phyloP scores from a whole-genome alignment of 2,113 vertebrate species.

The Sinocyclocheilus anshuiensis region DNA sequence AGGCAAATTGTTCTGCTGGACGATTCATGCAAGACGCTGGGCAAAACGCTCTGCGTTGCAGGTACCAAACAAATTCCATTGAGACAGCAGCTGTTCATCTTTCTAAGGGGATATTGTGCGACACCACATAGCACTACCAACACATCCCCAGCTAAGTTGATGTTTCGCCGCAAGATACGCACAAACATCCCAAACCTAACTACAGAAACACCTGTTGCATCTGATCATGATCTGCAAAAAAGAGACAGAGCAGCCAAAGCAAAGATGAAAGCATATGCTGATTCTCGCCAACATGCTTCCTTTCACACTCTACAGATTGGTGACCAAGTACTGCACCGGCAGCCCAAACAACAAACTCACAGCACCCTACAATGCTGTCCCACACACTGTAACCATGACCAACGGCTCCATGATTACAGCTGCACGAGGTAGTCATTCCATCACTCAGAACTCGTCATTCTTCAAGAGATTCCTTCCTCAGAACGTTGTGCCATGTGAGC shows the following conservation, averaged over 20 bases:
- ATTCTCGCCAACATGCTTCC: no score
- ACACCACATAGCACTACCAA: background rate
- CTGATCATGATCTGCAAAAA: no score
- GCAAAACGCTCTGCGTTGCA: no score
- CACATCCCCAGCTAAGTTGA: background rate
- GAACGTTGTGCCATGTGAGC: background rate
- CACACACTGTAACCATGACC: background rate
- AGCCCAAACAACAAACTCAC: no score
- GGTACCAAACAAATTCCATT: background rate
- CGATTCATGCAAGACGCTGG: background rate
- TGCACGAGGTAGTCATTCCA: background rate
- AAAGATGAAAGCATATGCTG: no score
- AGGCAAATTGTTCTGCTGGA: background rate
- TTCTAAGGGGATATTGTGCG: background rate
- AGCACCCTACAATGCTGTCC: no score
- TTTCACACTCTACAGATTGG: no score
- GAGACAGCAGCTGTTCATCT: background rate
- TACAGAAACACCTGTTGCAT: no score
- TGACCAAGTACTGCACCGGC: no score
- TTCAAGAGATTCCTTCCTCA: background rate
- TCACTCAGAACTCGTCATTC: background rate
- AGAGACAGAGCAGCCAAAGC: no score
- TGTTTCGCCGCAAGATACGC: no score
- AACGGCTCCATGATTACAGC: background rate
- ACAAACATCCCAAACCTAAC: no score